Evolutionary conservation across 2,888 invertebrate genomes (phyloP).

Genomic region (Atherix ibis): DNA sequence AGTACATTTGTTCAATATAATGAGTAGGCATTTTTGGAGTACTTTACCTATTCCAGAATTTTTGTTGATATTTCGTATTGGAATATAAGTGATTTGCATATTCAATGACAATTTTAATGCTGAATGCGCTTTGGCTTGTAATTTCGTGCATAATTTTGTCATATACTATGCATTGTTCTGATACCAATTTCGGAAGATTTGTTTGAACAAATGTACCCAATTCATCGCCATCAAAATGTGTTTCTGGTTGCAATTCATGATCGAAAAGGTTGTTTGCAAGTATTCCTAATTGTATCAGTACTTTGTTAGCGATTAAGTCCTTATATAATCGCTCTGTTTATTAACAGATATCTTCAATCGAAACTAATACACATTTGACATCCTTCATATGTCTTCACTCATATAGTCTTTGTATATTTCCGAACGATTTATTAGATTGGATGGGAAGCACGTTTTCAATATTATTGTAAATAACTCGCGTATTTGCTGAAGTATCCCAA

Average conservation of each 20-base stretch:
- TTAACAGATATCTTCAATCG: slow-evolving; percentile 18
- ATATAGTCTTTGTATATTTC: slow-evolving; percentile 11
- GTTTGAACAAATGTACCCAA: slow-evolving; percentile 6
- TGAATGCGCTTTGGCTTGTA: too few species aligned
- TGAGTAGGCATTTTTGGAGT: slow-evolving; percentile 14
- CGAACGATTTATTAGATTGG: slow-evolving; percentile 11
- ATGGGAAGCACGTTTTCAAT: slow-evolving; percentile 5
- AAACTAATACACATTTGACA: slow-evolving; percentile 15
- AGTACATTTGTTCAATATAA: slow-evolving; percentile 16
- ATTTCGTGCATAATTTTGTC: slow-evolving; percentile 17
- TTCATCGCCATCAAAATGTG: slow-evolving; percentile 11
- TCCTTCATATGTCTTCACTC: slow-evolving; percentile 16
- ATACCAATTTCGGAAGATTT: slow-evolving; percentile 10
- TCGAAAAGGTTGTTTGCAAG: slow-evolving; percentile 13
- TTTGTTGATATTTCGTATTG: slow-evolving; percentile 17
- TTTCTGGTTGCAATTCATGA: slow-evolving; percentile 15
- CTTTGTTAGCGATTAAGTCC: slow-evolving; percentile 14
- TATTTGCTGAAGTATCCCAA: slow-evolving; percentile 13
- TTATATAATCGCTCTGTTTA: too few species aligned
- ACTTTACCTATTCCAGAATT: slow-evolving; percentile 18
- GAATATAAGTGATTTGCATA: slow-evolving; percentile 14
- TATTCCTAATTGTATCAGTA: slow-evolving; percentile 14
- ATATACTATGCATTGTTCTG: slow-evolving; percentile 14
- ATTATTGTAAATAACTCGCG: slow-evolving; percentile 15
- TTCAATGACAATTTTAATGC: slow-evolving; percentile 16